Evolutionary conservation across 23 tunicate species (phyloP).

Genomic region (Botrylloides violaceus): DNA sequence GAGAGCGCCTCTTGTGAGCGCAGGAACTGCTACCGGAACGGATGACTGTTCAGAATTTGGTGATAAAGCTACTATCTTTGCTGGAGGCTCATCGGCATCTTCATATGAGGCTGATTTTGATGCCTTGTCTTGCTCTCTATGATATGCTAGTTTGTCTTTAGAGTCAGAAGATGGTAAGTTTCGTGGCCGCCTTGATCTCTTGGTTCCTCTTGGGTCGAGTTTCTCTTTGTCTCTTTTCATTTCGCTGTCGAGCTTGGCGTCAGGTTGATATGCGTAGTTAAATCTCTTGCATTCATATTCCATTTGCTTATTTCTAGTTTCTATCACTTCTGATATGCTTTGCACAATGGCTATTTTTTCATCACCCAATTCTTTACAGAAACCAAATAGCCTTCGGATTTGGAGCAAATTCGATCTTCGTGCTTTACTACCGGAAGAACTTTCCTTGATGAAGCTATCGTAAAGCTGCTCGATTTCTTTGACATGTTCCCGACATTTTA

Average conservation of each 20-base stretch:
- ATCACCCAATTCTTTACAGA: conserved; percentile 81
- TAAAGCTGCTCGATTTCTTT: conserved; percentile 59
- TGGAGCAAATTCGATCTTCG: conserved; percentile 31
- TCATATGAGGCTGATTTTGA: background rate
- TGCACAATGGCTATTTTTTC: conserved; percentile 78
- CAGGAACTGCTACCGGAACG: conserved; percentile 1
- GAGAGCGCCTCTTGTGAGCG: conserved; percentile 10
- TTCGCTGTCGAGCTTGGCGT: conserved; percentile 20
- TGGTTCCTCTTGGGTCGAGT: conserved; percentile 7
- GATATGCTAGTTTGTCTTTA: conserved; percentile 3
- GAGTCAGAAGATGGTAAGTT: background rate
- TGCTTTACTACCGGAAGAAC: conserved; percentile 3
- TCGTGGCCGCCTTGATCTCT: conserved; percentile 29
- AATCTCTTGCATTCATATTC: conserved; percentile 60
- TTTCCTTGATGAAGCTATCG: conserved; percentile 43
- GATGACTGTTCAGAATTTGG: conserved; percentile 6
- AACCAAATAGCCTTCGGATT: conserved; percentile 48
- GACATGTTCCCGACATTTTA: conserved; percentile 55
- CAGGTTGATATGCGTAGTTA: conserved; percentile 37
- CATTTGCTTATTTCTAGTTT: conserved; percentile 49
- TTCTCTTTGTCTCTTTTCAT: conserved; percentile 14
- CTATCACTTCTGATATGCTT: conserved; percentile 60
- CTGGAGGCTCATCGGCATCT: conserved; percentile 14
- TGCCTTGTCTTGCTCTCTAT: conserved; percentile 10
- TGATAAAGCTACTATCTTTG: background rate